Base-by-base conservation (phyloP, 2,797 vertebrate genomes). In the Hoplostethus mediterraneus region DNA sequence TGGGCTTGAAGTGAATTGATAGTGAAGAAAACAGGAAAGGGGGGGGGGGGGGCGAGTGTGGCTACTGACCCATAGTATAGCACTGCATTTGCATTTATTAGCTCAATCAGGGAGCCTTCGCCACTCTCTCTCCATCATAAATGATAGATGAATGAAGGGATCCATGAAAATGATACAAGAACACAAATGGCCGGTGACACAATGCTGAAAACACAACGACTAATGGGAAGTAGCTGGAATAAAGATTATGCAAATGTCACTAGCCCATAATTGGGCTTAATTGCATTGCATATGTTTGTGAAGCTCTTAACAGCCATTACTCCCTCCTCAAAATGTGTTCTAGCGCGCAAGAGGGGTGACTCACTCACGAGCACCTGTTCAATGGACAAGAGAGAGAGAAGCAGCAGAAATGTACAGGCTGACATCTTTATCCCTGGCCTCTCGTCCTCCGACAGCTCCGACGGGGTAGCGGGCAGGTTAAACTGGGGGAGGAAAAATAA, bases 161-260 rank as follows among this genome's bases (percentile, higher is more conserved):
- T 28, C 28, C 28, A 28, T 28, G 28, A 28, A 28, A 28, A 28
- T 28, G 28, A 28, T 0, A 28, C 1, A 28, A 28, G 82, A 87
- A 84, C 71, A 81, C 84, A 79, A 80, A 81, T 79, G 78, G 84
- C 80, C 85, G 84, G 60, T 42, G 79, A 86, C 84, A 87, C 85
- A 68, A 58, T 66, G 72, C 77, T 75, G 83, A 73, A 88, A 89
- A 92, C 28, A 92, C 80, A 91, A 79, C 78, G 87, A 75, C 80
- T 89, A 82, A 89, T 85, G 84, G 88, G 80, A 72, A 86, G 81
- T 80, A 68, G 81, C 86, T 78, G 76, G 88, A 76, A 89, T 90
- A 91, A 91, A 92, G 88, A 92, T 89, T 93, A 93, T 89, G 90
- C 89, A 91, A 92, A 91, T 91, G 86, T 82, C 87, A 88, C 89